Base-by-base conservation (phyloP, 2,113 vertebrate genomes). In the Glaucomys volans region DNA sequence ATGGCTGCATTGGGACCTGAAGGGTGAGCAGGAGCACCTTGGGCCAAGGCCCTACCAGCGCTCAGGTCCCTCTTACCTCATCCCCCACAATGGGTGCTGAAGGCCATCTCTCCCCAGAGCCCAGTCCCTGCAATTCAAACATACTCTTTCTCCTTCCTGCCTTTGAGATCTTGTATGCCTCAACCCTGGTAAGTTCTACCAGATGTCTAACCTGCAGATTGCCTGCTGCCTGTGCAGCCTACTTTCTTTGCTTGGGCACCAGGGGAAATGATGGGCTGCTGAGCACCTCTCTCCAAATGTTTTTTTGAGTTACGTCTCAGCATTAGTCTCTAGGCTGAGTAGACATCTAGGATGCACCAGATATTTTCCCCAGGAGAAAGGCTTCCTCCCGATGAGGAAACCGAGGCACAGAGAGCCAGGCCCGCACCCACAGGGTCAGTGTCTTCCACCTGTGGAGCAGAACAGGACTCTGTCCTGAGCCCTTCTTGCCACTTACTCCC, bases 401-500 rank as follows among this genome's bases (percentile, higher is more conserved):
- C 83, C 9, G 83, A 95, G 94, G 75, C 85, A 87, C 11, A 4
- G 87, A 30, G 22, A 12, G 1, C 30, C 2, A 20, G 69, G 28
- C 7, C 44, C 69, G 37, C 4, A 18, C 66, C 22, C 71, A 83
- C 10, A 64, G 80, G 47, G 42, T 50, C 87, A 54, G 57, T 2
- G 57, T 40, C 30, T 37, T 87, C 47, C 22, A 18, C 9, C 40
- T 13, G 2, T 79, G 50, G 52, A 62, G n/a, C 22, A 71, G 76
- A 75, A 40, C 0, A 0, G 35, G 35, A 85, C 5, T 2, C 24
- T 10, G 18, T 4, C 18, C 26, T 59, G 16, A 20, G 12, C 26
- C 50, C 50, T 54, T 57, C 62, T 24, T 42, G 13, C 81, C 26
- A 12, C 14, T 24, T 1, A 10, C 30, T 35, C 37, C 40, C 50